A percentile compares a stretch with the other conserved stretches of the same genome.
Conservation (phyloP, 2,888 invertebrate genomes). For the Bombyx huttoni region DNA sequence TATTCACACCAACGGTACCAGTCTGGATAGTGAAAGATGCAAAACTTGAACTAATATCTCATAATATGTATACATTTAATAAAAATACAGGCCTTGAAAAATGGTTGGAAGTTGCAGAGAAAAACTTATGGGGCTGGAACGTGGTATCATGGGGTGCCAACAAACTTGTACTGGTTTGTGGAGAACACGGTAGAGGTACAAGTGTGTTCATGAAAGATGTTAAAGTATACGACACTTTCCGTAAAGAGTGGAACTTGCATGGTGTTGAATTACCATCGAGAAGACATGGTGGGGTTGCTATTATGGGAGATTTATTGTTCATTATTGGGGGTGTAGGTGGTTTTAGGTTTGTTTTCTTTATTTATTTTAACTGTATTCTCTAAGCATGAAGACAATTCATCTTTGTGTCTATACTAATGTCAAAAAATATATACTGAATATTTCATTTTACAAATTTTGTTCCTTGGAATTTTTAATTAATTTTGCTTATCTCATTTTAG, state of each 20-base stretch:
- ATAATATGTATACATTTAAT: slow-evolving; percentile 35
- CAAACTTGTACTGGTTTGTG: slow-evolving; percentile 45
- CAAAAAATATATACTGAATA: too few species aligned
- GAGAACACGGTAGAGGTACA: slow-evolving; percentile 48
- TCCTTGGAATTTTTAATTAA: too few species aligned
- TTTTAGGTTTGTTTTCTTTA: slow-evolving; percentile 42
- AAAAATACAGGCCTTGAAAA: slow-evolving; percentile 30
- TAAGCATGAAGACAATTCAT: too few species aligned
- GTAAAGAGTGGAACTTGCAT: slow-evolving; percentile 42
- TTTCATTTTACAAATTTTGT: too few species aligned
- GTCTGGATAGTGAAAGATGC: slow-evolving; percentile 29
- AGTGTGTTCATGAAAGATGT: slow-evolving; percentile 46
- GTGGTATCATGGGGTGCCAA: slow-evolving; percentile 41
- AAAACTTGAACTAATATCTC: slow-evolving; percentile 25
- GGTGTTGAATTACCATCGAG: slow-evolving; percentile 39
- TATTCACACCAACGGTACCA: slow-evolving; percentile 31
- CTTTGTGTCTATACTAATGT: too few species aligned
- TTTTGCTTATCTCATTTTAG: slow-evolving; percentile 24
- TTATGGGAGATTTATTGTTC: slow-evolving; percentile 37
- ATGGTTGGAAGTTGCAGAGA: slow-evolving; percentile 49
- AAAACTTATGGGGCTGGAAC: slow-evolving; percentile 56
- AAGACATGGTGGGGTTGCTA: slow-evolving; percentile 43
- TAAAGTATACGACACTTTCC: slow-evolving; percentile 43
- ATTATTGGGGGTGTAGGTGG: slow-evolving; percentile 56
- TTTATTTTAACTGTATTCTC: not conserved